Conservation (phyloP, 1,140 invertebrate genomes). For the Amyelois transitella region DNA sequence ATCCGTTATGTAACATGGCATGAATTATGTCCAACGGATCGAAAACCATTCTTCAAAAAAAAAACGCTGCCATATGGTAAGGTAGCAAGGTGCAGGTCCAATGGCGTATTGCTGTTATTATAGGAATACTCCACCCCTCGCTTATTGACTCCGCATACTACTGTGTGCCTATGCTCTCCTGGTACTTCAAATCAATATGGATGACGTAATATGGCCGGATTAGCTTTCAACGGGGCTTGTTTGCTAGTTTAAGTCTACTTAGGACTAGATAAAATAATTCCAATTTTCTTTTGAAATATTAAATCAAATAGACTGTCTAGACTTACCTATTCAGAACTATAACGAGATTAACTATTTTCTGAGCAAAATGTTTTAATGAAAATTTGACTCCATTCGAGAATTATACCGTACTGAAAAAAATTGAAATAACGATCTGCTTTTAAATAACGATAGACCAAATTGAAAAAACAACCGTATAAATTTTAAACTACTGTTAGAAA, state of each 20-base stretch:
- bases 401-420: no score
- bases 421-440: no score
- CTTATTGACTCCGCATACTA: slow-evolving; percentile 5
- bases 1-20: neutral
- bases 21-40: neutral
- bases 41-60: neutral
- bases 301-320: slow-evolving; percentile 2
- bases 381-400: no score
- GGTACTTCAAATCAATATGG: slow-evolving; percentile 11
- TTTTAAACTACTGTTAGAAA: no score
- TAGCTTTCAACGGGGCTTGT: neutral
- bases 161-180: slow-evolving; percentile 18
- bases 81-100: neutral
- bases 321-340: neutral
- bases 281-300: slow-evolving; percentile 15
- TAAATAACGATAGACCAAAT: no score
- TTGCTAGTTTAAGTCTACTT: neutral
- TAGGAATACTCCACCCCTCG: slow-evolving; percentile 2
- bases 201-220: slow-evolving; percentile 15
- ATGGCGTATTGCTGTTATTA: neutral
- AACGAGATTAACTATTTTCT: no score
- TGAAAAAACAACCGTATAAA: no score
- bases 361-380: no score
- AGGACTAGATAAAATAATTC: neutral
- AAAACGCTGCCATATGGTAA: neutral